Evolutionary conservation across 2,797 vertebrate species (phyloP).

Genomic region (Tragelaphus oryx): DNA sequence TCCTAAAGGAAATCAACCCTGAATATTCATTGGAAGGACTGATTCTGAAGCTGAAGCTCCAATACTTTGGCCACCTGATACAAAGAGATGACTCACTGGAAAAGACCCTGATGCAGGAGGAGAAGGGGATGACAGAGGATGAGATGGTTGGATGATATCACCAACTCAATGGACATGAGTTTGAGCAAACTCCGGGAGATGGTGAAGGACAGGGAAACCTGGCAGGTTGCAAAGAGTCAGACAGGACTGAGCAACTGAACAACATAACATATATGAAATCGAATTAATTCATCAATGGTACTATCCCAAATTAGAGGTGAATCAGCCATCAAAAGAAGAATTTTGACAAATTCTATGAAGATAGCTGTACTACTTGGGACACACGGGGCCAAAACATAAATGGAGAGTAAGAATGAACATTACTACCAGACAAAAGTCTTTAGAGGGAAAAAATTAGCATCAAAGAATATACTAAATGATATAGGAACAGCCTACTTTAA

Average conservation of each 20-base stretch:
- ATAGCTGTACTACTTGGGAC: neutral
- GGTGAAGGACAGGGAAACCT: neutral
- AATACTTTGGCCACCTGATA: neutral
- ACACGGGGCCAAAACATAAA: neutral
- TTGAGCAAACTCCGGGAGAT: neutral
- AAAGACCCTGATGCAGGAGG: neutral
- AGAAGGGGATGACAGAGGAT: neutral
- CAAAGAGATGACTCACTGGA: neutral
- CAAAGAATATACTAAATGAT: neutral
- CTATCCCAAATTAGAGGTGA: neutral
- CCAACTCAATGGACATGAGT: neutral
- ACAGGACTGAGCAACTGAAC: neutral
- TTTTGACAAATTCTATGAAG: neutral
- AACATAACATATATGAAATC: neutral
- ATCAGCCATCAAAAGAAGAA: neutral
- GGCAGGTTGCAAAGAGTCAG: neutral
- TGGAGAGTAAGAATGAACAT: neutral
- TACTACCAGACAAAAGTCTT: neutral
- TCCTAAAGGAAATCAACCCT: neutral
- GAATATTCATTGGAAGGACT: neutral
- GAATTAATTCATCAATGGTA: neutral
- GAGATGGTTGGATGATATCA: neutral
- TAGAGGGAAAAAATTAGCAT: neutral
- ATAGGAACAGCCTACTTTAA: neutral
- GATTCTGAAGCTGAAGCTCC: neutral